These are phyloP conservation scores for Pao palembangensis DNA, from an alignment of 2,113 vertebrate genomes.

Conservation along the genomic window DNA sequence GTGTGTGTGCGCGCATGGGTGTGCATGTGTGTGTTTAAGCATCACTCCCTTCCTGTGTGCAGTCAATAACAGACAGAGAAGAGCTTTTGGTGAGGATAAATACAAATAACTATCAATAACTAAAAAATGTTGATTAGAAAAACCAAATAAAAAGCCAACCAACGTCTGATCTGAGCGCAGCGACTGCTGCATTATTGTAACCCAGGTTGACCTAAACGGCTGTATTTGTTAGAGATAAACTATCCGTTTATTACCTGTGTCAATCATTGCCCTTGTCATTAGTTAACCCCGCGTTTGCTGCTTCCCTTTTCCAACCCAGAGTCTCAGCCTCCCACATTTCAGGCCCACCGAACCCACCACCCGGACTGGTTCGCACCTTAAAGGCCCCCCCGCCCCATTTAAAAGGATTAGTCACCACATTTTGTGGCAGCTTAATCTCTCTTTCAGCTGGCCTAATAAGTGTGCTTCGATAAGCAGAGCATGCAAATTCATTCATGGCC, in stretches of 20 bases:
- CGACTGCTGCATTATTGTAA: conserved; percentile 33
- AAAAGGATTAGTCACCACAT: conserved; percentile 83
- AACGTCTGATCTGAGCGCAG: conserved; percentile 39
- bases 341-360: conserved; percentile 51
- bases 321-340: conserved; percentile 41
- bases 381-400: conserved; percentile 76
- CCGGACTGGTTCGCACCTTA: conserved; percentile 69
- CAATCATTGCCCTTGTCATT: conserved; percentile 60
- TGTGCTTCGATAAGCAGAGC: conserved; percentile 78
- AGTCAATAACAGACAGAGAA: conserved; percentile 75
- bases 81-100: no score
- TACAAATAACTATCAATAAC: neutral
- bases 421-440: conserved; percentile 82
- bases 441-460: conserved; percentile 82
- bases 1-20: conserved; percentile 6
- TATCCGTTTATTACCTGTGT: conserved; percentile 59
- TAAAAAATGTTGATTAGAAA: conserved; percentile 4
- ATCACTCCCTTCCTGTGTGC: conserved; percentile 74
- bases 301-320: conserved; percentile 20
- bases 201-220: conserved; percentile 44
- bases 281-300: conserved; percentile 39
- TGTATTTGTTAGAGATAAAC: conserved; percentile 62
- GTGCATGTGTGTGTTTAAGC: conserved; percentile 55
- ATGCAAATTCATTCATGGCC: conserved; percentile 83
- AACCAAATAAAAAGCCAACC: conserved; percentile 8